phyloP scores from a whole-genome alignment of 2,797 vertebrate species.

The Mareca penelope region DNA sequence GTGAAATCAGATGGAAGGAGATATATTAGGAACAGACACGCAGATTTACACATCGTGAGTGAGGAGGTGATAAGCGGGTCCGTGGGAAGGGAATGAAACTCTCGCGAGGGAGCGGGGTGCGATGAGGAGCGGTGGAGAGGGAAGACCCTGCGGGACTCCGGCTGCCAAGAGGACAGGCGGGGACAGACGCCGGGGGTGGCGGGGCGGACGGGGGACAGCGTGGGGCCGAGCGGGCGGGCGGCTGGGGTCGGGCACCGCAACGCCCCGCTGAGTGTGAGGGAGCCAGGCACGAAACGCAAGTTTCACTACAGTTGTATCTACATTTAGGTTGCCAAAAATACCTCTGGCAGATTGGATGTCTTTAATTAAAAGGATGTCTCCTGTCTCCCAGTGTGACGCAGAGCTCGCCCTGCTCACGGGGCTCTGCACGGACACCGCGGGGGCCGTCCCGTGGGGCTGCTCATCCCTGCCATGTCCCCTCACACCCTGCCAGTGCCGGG shows the following conservation, averaged over 20 bases:
- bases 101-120: constrained; percentile 24
- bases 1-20: constrained; percentile 62
- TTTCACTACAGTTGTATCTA: constrained; percentile 52
- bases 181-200: neutral
- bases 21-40: constrained; percentile 54
- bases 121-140: constrained; percentile 17
- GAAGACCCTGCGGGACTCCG: constrained; percentile 29
- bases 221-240: accelerated
- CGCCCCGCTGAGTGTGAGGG: accelerated
- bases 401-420: neutral
- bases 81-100: constrained; percentile 46
- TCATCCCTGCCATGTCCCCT: neutral
- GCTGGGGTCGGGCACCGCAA: neutral
- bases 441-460: neutral
- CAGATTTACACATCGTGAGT: constrained; percentile 53
- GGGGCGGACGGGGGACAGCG: neutral
- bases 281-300: neutral
- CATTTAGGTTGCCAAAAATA: constrained; percentile 61
- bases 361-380: constrained; percentile 64
- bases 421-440: neutral
- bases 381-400: neutral
- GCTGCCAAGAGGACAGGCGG: neutral
- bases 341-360: constrained; percentile 38
- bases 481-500: accelerated
- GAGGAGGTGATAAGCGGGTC: constrained; percentile 63